phyloP scores from a whole-genome alignment of 2,113 vertebrate species.

The Oncorhynchus mykiss region DNA sequence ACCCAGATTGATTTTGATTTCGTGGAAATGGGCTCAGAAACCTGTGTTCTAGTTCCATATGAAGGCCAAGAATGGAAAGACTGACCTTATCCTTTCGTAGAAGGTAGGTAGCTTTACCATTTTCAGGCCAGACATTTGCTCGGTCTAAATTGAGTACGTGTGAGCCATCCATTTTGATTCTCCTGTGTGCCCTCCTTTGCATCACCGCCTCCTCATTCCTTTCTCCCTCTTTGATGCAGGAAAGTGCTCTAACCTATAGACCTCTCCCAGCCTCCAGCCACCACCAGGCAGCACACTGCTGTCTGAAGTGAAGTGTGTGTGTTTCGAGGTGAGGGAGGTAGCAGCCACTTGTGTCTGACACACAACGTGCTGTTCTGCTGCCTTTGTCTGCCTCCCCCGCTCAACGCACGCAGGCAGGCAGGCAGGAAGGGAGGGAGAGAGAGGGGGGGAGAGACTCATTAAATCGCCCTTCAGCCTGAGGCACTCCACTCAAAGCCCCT shows the following conservation, averaged over 20 bases:
- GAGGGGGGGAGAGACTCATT: conserved; percentile 20
- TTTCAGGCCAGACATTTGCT: conserved; percentile 42
- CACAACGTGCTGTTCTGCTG: conserved; percentile 26
- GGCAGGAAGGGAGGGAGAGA: not conserved
- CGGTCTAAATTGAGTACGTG: conserved; percentile 34
- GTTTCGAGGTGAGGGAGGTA: conserved; percentile 17
- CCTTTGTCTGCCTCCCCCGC: conserved; percentile 40
- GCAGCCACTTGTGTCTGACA: conserved; percentile 33
- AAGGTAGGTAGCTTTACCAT: conserved; percentile 16
- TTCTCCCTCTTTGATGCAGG: conserved; percentile 39
- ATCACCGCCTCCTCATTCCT: not conserved
- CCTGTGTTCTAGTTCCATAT: not conserved
- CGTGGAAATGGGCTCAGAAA: too few relatives aligned
- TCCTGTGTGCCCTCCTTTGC: conserved; percentile 11
- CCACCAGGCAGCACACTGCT: conserved; percentile 5
- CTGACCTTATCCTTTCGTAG: conserved; percentile 30
- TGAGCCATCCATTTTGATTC: conserved; percentile 29
- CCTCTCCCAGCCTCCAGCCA: not conserved
- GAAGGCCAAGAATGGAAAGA: conserved; percentile 44
- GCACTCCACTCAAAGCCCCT: conserved; percentile 8
- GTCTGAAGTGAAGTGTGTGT: not conserved
- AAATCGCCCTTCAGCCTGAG: conserved; percentile 41
- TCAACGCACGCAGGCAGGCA: conserved; percentile 6
- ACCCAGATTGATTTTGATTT: too few relatives aligned
- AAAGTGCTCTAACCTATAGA: conserved; percentile 9